Evolutionary conservation across 2,113 vertebrate species (phyloP).

Genomic region (Myrmecophaga tridactyla): DNA sequence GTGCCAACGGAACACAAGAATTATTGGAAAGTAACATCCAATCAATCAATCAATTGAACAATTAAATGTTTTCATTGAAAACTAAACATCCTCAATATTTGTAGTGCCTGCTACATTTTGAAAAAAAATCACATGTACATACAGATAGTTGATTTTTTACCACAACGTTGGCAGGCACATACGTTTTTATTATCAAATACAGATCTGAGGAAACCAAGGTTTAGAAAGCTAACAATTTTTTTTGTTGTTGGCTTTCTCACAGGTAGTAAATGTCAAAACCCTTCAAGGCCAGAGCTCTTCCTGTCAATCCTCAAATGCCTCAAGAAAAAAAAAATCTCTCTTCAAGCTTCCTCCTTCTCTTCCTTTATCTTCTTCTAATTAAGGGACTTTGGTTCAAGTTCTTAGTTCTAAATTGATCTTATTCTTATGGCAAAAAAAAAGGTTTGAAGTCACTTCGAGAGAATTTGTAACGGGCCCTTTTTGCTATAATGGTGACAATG

Average conservation of each 20-base stretch:
- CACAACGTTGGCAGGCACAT: neutral
- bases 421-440: neutral
- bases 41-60: neutral
- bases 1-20: neutral
- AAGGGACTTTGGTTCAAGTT: neutral
- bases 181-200: neutral
- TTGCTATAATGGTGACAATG: neutral
- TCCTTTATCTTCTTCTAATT: neutral
- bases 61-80: neutral
- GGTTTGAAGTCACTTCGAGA: conserved; percentile 33
- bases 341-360: neutral
- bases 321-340: neutral
- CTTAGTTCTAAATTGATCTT: conserved; percentile 54
- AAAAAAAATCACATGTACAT: neutral
- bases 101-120: neutral
- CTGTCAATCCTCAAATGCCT: neutral
- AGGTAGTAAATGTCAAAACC: neutral
- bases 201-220: neutral
- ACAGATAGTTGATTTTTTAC: neutral
- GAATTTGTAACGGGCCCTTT: neutral
- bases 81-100: neutral
- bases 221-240: neutral
- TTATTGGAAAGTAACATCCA: neutral
- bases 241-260: neutral
- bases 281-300: neutral